A percentile compares a stretch with the other conserved stretches of the same genome.
These are phyloP conservation scores for Liparis tanakae DNA, from an alignment of 2,797 vertebrate species.

Conservation along the genomic window DNA sequence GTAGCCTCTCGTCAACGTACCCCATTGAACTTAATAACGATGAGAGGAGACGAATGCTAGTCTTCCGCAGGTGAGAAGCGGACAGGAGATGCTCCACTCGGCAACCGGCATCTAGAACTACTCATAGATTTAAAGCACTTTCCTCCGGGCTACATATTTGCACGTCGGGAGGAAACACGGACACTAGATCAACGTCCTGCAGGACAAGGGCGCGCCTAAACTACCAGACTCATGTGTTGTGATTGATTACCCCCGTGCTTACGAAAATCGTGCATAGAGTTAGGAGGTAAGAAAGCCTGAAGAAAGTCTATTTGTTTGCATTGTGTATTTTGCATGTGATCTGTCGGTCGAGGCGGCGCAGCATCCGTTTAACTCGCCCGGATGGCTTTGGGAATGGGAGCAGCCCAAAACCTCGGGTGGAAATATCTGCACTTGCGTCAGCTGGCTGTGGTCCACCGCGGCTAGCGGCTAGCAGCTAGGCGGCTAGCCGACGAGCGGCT, in stretches of 20 bases:
- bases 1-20: slow-evolving; percentile 61
- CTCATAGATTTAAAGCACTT: slow-evolving; percentile 53
- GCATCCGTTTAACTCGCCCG: slow-evolving; percentile 61
- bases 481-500: slow-evolving; percentile 25
- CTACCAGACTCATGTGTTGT: slow-evolving; percentile 82
- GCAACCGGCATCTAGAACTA: slow-evolving; percentile 41
- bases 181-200: slow-evolving; percentile 75
- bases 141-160: slow-evolving; percentile 60
- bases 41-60: slow-evolving; percentile 68
- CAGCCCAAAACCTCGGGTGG: slow-evolving; percentile 65
- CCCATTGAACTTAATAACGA: slow-evolving; percentile 71
- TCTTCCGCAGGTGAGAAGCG: slow-evolving; percentile 72
- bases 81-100: slow-evolving; percentile 54
- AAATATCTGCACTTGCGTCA: slow-evolving; percentile 83
- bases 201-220: slow-evolving; percentile 81
- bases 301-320: slow-evolving; percentile 27
- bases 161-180: slow-evolving; percentile 55
- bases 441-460: slow-evolving; percentile 71
- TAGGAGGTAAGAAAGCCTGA: slow-evolving; percentile 74
- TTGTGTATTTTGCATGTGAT: slow-evolving; percentile 46
- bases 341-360: slow-evolving; percentile 36
- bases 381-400: slow-evolving; percentile 61
- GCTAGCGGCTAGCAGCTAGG: slow-evolving; percentile 62
- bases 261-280: slow-evolving; percentile 76
- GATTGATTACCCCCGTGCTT: slow-evolving; percentile 73